These are phyloP conservation scores for Anastrepha obliqua DNA, from an alignment of 1,140 invertebrate genomes.

Conservation along the genomic window DNA sequence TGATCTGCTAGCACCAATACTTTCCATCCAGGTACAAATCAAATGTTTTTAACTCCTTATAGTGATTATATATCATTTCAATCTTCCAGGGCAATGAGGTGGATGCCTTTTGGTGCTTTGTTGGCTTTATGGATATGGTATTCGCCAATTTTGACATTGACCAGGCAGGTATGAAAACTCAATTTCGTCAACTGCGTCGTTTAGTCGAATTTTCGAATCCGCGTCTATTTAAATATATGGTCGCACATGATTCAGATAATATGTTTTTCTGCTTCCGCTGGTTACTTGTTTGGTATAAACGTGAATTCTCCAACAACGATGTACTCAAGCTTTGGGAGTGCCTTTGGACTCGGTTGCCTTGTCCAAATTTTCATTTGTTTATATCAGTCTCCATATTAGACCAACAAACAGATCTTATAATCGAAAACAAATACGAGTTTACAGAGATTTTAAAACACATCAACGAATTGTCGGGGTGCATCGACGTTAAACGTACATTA, in stretches of 20 bases:
- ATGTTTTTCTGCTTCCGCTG: slow-evolving; percentile 99
- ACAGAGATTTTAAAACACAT: slow-evolving; percentile 98
- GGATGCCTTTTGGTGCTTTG: slow-evolving; percentile 99
- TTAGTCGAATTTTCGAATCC: slow-evolving; percentile 89
- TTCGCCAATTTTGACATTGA: slow-evolving; percentile 98
- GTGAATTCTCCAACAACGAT: slow-evolving; percentile 85
- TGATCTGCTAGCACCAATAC: slow-evolving; percentile 94
- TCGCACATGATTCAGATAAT: slow-evolving; percentile 94
- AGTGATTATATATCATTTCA: no score
- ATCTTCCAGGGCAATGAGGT: slow-evolving; percentile 74
- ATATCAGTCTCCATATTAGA: slow-evolving; percentile 94
- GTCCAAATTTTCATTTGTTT: slow-evolving; percentile 94
- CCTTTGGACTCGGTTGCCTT: slow-evolving; percentile 93
- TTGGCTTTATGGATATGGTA: slow-evolving; percentile 97
- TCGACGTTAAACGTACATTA: slow-evolving; percentile 87
- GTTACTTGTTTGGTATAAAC: slow-evolving; percentile 89
- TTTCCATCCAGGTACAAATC: slow-evolving; percentile 79
- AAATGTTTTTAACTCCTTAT: neutral
- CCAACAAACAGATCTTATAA: slow-evolving; percentile 88
- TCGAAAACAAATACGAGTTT: slow-evolving; percentile 93
- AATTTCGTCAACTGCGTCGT: slow-evolving; percentile 89
- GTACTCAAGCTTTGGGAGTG: slow-evolving; percentile 89
- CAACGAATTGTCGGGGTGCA: slow-evolving; percentile 90
- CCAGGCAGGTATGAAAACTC: slow-evolving; percentile 97
- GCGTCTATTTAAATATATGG: slow-evolving; percentile 89